Percentiles rank a stretch among this genome's conserved stretches.
These are phyloP conservation scores for Parasteatoda lunata DNA, from an alignment of 2,888 invertebrate species.

Conservation along the genomic window DNA sequence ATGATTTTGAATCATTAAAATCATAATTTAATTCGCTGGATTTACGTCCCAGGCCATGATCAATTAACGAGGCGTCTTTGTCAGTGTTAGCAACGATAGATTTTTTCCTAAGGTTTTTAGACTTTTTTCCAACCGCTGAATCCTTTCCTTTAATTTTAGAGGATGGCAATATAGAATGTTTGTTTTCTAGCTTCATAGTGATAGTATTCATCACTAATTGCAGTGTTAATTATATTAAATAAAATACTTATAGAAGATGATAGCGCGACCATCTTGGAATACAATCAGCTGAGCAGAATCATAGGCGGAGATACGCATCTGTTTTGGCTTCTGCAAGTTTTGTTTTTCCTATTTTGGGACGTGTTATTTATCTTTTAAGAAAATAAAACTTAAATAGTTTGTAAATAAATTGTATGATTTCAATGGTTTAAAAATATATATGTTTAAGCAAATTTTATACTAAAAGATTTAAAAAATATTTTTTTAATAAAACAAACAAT, in stretches of 20 bases:
- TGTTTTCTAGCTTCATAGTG: conserved; percentile 65
- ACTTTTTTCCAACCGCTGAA: conserved; percentile 32
- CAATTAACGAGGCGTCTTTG: conserved; percentile 62
- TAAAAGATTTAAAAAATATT: too few species aligned
- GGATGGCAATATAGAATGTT: conserved; percentile 21
- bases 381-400: not conserved
- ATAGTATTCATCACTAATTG: conserved; percentile 60
- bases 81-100: conserved; percentile 42
- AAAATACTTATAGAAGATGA: conserved; percentile 36
- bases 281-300: conserved; percentile 67
- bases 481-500: too few species aligned
- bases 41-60: conserved; percentile 65
- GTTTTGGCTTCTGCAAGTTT: conserved; percentile 39
- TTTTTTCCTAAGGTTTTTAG: conserved; percentile 49
- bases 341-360: conserved; percentile 1
- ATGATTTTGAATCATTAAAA: conserved; percentile 19
- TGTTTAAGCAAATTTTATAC: too few species aligned
- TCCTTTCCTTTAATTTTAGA: conserved; percentile 43
- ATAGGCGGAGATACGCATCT: conserved; percentile 58
- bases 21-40: conserved; percentile 27
- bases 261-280: conserved; percentile 65
- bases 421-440: too few species aligned
- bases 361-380: not conserved
- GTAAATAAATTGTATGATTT: not conserved
- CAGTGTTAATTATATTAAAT: conserved; percentile 33